Evolutionary conservation across 64 coral and sea anemone species (phyloP).

Genomic region (Stichodactyla helianthus): DNA sequence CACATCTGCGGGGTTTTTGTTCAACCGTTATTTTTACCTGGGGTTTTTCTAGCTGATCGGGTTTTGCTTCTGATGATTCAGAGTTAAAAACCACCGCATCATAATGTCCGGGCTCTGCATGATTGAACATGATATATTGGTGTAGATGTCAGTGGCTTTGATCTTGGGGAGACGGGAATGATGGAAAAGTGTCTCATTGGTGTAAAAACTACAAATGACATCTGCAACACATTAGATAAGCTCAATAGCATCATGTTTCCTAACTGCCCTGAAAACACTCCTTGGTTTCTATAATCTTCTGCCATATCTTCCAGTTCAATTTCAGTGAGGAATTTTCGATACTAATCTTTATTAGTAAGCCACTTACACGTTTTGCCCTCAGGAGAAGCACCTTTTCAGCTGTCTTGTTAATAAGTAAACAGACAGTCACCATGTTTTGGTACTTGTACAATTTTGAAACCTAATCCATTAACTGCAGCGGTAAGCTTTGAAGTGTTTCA

Average conservation of each 20-base stretch:
- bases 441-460: background rate
- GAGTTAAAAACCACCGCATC: constrained; percentile 23
- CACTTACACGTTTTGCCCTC: background rate
- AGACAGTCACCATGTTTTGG: constrained; percentile 5
- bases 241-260: constrained; percentile 22
- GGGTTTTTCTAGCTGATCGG: too few species aligned
- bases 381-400: constrained; percentile 6
- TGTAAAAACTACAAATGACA: constrained; percentile 38
- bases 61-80: too few species aligned
- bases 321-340: background rate
- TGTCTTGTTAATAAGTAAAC: background rate
- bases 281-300: background rate
- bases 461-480: background rate
- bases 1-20: too few species aligned
- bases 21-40: too few species aligned
- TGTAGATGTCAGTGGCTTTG: constrained; percentile 13
- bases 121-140: constrained; percentile 15
- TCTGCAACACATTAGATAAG: constrained; percentile 24
- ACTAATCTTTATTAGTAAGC: constrained; percentile 19
- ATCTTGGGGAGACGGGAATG: constrained; percentile 40
- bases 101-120: constrained; percentile 38
- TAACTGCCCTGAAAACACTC: constrained; percentile 15
- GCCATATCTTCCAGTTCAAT: background rate
- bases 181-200: constrained; percentile 34
- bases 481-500: background rate